phyloP scores from a whole-genome alignment of 2,113 vertebrate species.

The Fregetta grallaria region DNA sequence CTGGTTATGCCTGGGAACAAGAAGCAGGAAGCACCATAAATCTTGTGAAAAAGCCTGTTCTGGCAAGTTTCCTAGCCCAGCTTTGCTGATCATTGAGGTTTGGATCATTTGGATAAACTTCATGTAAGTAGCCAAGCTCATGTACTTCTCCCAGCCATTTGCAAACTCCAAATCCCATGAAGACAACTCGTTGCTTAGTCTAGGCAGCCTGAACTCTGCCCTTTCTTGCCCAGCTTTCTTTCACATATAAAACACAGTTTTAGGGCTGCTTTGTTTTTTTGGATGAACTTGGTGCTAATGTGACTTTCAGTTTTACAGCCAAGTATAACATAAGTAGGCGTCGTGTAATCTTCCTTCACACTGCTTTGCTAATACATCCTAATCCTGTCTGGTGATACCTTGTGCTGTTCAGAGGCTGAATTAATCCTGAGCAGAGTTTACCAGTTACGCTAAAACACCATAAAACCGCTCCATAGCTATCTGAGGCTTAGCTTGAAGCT shows the following conservation, averaged over 20 bases:
- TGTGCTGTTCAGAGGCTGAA: not conserved
- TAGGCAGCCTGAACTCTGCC: constrained; percentile 20
- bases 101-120: constrained; percentile 23
- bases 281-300: constrained; percentile 28
- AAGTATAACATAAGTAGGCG: constrained; percentile 13
- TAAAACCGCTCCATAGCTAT: not conserved
- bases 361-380: not conserved
- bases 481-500: not conserved
- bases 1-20: constrained; percentile 55
- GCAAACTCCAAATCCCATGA: not conserved
- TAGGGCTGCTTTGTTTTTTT: not conserved
- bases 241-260: not conserved
- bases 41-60: constrained; percentile 24
- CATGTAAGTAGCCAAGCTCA: not conserved
- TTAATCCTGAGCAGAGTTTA: not conserved
- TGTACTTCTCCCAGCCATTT: not conserved
- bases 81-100: constrained; percentile 45
- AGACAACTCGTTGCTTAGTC: not conserved
- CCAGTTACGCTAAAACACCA: not conserved
- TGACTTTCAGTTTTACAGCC: constrained; percentile 7
- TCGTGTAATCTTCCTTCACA: not conserved
- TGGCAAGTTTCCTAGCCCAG: constrained; percentile 48
- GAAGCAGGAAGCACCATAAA: constrained; percentile 52
- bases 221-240: not conserved
- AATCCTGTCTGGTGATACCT: constrained; percentile 17